Base-by-base conservation (phyloP, 2,113 vertebrate species). In the Centropus bengalensis region DNA sequence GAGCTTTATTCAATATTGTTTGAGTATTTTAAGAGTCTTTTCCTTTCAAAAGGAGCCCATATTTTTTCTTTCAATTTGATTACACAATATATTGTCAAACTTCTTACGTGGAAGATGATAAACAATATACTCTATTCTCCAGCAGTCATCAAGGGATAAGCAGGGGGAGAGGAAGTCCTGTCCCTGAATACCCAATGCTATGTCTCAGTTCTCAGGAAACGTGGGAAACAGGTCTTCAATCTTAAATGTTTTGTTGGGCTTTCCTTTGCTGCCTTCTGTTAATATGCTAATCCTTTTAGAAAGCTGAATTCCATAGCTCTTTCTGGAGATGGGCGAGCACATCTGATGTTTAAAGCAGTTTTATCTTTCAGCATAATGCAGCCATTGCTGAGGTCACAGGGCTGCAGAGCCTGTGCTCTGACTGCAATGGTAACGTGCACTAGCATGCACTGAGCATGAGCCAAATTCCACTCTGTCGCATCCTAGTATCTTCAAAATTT, bases 371-470 rank as follows among this genome's bases (percentile, higher is more conserved):
- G 73, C 52, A 56, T 95, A 79, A 85, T 79, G 58, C 58, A 86
- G 79, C 76, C 86, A 68, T 47, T 49, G 68, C 84, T 3, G 20
- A 89, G 81, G 89, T 83, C 77, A 82, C 1, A 0, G 82, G 67
- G 66, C 82, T 95, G 81, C 82, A 47, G 93, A 55, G 78, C 71
- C 84, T 84, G 80, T 88, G 77, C 54, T 94, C 68, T 95, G 81
- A 55, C 85, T 93, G 87, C 67, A 86, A 10, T 82, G 89, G 52
- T 66, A 74, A 92, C 89, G 28, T 27, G 59, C 4, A 24, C 67
- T 91, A 58, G 17, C 42, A 82, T 67, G 79, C 55, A 81, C 64
- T 75, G 94, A 86, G 69, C 44, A 74, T 45, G 59, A 88, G 71
- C 69, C 77, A 92, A 58, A 88, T 86, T 84, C 66, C 47, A 28